A percentile compares a stretch with the other conserved stretches of the same genome.
Conservation (phyloP, 2,888 invertebrate species). For the Gasteruption jaculator region DNA sequence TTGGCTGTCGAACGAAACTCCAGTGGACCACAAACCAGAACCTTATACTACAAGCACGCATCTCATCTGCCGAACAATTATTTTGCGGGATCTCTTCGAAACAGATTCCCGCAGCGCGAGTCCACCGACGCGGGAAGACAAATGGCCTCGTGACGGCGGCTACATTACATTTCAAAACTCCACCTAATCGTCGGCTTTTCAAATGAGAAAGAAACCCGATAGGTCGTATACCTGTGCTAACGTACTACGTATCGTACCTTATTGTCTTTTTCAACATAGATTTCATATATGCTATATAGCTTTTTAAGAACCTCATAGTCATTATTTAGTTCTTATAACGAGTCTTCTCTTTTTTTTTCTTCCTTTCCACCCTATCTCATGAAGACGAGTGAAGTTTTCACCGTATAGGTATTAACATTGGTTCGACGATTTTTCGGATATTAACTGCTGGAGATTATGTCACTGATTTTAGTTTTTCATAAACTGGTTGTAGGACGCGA, state of each 20-base stretch:
- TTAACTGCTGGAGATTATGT: no score
- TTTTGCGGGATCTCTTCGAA: slow-evolving; percentile 36
- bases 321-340: no score
- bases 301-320: no score
- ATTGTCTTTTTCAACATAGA: slow-evolving; percentile 28
- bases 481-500: no score
- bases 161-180: slow-evolving; percentile 49
- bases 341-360: slow-evolving; percentile 12
- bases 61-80: slow-evolving; percentile 40
- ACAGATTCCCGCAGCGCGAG: slow-evolving; percentile 45
- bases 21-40: no score
- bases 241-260: slow-evolving; percentile 5
- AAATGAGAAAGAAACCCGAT: slow-evolving; percentile 39
- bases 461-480: no score
- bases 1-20: slow-evolving; percentile 23
- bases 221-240: slow-evolving; percentile 26
- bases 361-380: not conserved
- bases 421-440: no score
- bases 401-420: no score
- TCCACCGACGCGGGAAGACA: slow-evolving; percentile 45
- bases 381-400: no score
- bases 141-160: slow-evolving; percentile 49
- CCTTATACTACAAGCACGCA: no score
- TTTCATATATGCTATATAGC: no score
- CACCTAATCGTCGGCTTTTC: slow-evolving; percentile 46